Evolutionary conservation across 2,113 vertebrate species (phyloP).

Genomic region (Azemiops feae): DNA sequence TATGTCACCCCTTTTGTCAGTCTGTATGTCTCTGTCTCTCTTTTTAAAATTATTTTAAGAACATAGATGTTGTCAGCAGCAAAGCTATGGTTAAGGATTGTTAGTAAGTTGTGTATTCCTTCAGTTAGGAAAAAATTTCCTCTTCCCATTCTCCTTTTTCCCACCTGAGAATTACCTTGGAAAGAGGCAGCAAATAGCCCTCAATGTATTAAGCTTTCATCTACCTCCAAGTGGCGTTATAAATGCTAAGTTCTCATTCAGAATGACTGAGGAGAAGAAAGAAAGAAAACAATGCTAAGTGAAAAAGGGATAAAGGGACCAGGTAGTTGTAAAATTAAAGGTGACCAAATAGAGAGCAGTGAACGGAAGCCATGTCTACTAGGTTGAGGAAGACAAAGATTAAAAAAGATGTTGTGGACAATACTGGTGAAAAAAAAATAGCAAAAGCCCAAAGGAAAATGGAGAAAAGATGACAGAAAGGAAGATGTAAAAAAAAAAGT

Average conservation of each 20-base stretch:
- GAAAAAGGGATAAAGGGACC: neutral
- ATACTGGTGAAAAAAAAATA: neutral
- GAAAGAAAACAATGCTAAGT: neutral
- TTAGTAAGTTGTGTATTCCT: neutral
- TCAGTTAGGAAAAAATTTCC: too few relatives aligned
- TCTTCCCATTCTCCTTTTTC: neutral
- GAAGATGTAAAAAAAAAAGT: neutral
- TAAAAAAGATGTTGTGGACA: neutral
- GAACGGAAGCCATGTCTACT: neutral
- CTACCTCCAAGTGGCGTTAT: neutral
- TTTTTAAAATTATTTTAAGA: neutral
- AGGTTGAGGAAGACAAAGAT: neutral
- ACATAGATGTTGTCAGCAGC: neutral
- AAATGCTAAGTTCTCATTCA: neutral
- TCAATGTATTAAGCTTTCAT: neutral
- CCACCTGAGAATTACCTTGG: neutral
- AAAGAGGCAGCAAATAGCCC: neutral
- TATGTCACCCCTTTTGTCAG: neutral
- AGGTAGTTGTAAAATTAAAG: neutral
- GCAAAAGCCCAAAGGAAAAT: neutral
- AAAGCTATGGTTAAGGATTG: neutral
- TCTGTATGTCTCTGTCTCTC: neutral
- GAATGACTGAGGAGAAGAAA: neutral
- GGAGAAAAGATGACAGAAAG: neutral
- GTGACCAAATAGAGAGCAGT: neutral